Conservation (phyloP, 2,797 vertebrate species). For the Distichodus sexfasciatus region DNA sequence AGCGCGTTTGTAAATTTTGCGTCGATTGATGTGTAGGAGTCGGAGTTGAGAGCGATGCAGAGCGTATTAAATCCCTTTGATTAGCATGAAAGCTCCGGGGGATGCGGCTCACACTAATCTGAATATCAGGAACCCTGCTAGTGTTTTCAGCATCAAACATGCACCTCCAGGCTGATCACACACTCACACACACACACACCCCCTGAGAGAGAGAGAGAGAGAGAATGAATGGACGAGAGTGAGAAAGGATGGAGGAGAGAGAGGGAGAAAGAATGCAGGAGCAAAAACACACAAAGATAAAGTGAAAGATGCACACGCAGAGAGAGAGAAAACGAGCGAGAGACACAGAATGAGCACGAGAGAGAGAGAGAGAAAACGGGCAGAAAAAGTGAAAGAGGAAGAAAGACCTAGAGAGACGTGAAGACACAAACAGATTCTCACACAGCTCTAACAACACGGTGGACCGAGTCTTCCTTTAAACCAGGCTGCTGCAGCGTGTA, state of each 20-base stretch:
- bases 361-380: no score
- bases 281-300: constrained; percentile 9
- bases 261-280: background rate
- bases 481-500: no score
- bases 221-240: background rate
- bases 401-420: no score
- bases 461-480: no score
- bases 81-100: constrained; percentile 53
- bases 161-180: constrained; percentile 48
- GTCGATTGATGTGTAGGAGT: no score
- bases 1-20: no score
- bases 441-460: no score
- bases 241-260: background rate
- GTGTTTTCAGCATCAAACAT: constrained; percentile 68
- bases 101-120: constrained; percentile 61
- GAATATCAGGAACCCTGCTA: constrained; percentile 65
- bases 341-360: no score
- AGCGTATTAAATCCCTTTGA: constrained; percentile 49
- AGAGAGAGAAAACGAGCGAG: no score
- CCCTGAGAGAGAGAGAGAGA: constrained; percentile 4
- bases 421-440: no score
- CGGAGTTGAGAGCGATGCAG: no score
- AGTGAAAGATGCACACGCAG: background rate
- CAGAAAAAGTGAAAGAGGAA: no score
- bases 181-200: constrained; percentile 19